phyloP scores from a whole-genome alignment of 2,113 vertebrate species.

The Pseudopodoces humilis region DNA sequence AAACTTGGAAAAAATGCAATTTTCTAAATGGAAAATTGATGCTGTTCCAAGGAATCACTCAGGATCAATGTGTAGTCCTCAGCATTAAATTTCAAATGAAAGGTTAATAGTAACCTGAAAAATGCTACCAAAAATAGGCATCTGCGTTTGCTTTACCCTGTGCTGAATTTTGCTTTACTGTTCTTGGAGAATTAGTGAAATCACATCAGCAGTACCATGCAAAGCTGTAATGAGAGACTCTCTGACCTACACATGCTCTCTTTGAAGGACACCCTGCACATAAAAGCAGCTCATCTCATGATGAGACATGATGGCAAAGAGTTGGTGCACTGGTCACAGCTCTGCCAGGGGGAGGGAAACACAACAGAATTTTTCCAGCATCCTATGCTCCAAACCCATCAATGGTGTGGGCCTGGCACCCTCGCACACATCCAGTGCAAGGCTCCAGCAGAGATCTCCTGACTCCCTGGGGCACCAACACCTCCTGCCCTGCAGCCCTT shows the following conservation, averaged over 20 bases:
- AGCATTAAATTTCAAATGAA: conserved; percentile 17
- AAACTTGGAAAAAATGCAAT: not conserved
- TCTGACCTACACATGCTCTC: fast-evolving
- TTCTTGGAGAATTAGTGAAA: not conserved
- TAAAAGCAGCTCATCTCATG: not conserved
- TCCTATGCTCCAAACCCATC: not conserved
- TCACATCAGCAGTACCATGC: not conserved
- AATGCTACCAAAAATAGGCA: not conserved
- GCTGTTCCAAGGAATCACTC: not conserved
- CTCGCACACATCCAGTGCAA: fast-evolving
- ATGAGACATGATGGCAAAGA: not conserved
- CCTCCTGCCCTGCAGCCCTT: not conserved
- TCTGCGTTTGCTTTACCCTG: not conserved
- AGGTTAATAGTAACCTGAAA: conserved; percentile 25
- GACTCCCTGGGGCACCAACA: not conserved
- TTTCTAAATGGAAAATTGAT: conserved; percentile 45
- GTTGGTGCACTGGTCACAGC: not conserved
- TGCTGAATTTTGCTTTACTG: not conserved
- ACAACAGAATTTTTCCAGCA: not conserved
- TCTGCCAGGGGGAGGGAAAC: not conserved
- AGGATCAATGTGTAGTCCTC: not conserved
- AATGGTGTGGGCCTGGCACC: not conserved
- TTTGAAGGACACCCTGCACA: not conserved
- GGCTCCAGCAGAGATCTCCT: not conserved
- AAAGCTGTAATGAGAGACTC: not conserved